These are phyloP conservation scores for Anas platyrhynchos DNA, from an alignment of 2,113 vertebrate species.

Conservation along the genomic window DNA sequence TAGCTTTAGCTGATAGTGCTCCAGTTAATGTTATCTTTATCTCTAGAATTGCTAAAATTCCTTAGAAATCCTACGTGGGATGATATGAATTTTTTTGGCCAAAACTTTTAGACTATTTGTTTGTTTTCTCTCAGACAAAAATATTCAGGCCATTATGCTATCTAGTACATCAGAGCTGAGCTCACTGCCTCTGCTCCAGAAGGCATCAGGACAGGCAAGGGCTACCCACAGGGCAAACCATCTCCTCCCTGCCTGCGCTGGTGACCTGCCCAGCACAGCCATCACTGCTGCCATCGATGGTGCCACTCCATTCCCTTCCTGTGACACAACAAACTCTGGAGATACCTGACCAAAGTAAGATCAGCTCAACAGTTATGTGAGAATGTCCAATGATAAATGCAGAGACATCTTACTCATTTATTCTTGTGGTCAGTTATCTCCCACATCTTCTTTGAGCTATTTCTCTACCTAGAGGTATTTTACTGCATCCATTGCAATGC, in stretches of 20 bases:
- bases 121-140: conserved; percentile 10
- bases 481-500: not conserved
- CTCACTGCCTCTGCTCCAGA: not conserved
- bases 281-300: not conserved
- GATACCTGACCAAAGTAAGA: not conserved
- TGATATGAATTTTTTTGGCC: not conserved
- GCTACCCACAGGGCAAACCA: not conserved
- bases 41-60: conserved; percentile 26
- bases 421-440: not conserved
- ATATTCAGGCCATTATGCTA: not conserved
- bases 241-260: not conserved
- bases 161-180: not conserved
- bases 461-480: not conserved
- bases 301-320: not conserved
- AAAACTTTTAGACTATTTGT: not conserved
- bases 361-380: not conserved
- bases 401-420: not conserved
- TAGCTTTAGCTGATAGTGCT: conserved; percentile 3
- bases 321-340: not conserved
- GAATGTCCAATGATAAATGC: not conserved
- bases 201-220: not conserved
- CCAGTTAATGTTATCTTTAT: conserved; percentile 23
- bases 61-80: conserved; percentile 1
- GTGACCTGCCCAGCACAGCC: not conserved
- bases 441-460: not conserved